phyloP scores from a whole-genome alignment of 2,797 vertebrate genomes.

The Diplodus puntazzo region DNA sequence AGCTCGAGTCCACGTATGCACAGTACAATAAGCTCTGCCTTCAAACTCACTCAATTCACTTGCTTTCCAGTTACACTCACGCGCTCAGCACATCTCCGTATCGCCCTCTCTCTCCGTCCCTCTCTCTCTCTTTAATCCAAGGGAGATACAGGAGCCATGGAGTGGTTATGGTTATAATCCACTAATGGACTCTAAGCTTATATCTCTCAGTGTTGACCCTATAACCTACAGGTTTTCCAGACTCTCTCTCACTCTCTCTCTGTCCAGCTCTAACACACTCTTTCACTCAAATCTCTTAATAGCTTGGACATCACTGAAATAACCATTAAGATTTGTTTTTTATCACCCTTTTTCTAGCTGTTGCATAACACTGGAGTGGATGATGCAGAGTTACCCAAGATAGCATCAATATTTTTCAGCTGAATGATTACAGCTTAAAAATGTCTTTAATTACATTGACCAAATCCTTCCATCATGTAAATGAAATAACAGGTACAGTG shows the following conservation, averaged over 20 bases:
- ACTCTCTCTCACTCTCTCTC: conserved; percentile 23
- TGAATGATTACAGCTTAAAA: background rate
- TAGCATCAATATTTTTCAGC: background rate
- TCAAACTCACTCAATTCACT: conserved; percentile 50
- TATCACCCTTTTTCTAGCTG: background rate
- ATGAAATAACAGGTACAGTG: background rate
- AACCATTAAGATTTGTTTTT: conserved; percentile 35
- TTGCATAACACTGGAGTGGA: conserved; percentile 46
- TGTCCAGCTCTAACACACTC: conserved; percentile 25
- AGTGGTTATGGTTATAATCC: conserved; percentile 81
- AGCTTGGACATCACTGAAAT: conserved; percentile 25
- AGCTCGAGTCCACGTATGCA: conserved; percentile 1
- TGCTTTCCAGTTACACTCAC: conserved; percentile 42
- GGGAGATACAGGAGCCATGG: conserved; percentile 62
- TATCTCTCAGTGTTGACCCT: conserved; percentile 72
- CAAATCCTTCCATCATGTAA: background rate
- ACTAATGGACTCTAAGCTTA: conserved; percentile 82
- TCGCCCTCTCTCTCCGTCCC: conserved; percentile 21
- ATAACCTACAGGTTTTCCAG: conserved; percentile 63
- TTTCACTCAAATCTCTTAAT: conserved; percentile 55
- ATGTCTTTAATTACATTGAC: background rate
- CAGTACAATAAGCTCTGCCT: conserved; percentile 12
- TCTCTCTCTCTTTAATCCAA: conserved; percentile 74
- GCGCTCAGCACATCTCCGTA: conserved; percentile 31
- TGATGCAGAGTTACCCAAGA: background rate